phyloP scores from a whole-genome alignment of 2,113 vertebrate genomes.

The Brachypteracias leptosomus region DNA sequence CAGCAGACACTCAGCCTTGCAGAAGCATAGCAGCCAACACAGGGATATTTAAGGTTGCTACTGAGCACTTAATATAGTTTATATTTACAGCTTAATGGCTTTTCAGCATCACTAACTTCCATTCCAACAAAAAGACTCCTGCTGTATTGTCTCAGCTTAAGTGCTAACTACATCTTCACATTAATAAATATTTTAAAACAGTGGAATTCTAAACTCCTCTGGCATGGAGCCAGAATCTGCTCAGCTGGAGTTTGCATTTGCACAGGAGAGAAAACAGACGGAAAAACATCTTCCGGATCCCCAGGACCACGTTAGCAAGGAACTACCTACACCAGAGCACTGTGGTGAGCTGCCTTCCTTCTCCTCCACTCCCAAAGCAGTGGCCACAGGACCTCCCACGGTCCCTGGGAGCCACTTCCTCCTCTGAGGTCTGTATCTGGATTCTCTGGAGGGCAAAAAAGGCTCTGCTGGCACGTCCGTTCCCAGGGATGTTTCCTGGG shows the following conservation, averaged over 20 bases:
- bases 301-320: neutral
- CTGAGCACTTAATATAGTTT: conserved; percentile 66
- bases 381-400: neutral
- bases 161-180: conserved; percentile 64
- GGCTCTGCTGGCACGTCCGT: neutral
- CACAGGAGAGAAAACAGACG: neutral
- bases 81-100: conserved; percentile 72
- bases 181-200: conserved; percentile 72
- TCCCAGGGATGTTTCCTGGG: neutral
- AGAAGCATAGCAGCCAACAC: neutral
- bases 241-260: neutral
- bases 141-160: conserved; percentile 57
- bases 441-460: fast-evolving
- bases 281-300: neutral
- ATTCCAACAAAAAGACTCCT: conserved; percentile 48
- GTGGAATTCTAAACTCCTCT: conserved; percentile 55
- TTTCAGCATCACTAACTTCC: conserved; percentile 71
- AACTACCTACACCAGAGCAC: neutral
- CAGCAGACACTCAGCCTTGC: neutral
- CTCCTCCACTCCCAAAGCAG: fast-evolving
- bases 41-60: conserved; percentile 58
- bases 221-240: neutral
- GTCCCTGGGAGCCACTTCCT: neutral
- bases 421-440: too few species aligned
- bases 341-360: neutral